Percentiles rank a stretch among this genome's conserved stretches.
These are phyloP conservation scores for Pedionomus torquatus DNA, from an alignment of 2,113 vertebrate genomes.

Conservation along the genomic window DNA sequence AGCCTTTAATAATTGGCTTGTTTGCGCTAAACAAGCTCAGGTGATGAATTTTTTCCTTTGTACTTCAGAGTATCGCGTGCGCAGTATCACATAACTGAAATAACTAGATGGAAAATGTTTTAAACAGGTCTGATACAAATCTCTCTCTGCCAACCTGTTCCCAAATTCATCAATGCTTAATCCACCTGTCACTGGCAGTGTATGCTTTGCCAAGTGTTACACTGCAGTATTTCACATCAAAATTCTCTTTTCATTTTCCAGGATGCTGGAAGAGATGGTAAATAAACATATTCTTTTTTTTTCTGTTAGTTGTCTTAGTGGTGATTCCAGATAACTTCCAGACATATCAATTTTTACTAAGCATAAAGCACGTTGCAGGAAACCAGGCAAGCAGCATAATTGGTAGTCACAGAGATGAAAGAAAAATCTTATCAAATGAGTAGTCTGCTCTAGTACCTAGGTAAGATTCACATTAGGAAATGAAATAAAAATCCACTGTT, in stretches of 20 bases:
- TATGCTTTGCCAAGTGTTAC: not conserved
- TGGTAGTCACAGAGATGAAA: constrained; percentile 13
- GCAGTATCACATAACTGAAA: not conserved
- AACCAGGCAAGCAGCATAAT: constrained; percentile 25
- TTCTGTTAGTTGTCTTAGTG: constrained; percentile 3
- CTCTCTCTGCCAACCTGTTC: not conserved
- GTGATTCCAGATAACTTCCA: constrained; percentile 28
- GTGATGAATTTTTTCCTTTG: not conserved
- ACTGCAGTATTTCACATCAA: constrained; percentile 5
- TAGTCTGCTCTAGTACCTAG: not conserved
- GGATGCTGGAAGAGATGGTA: constrained; percentile 13
- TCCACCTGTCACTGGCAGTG: not conserved
- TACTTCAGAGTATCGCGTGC: too few relatives aligned
- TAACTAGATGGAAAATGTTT: not conserved
- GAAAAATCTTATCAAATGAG: constrained; percentile 22
- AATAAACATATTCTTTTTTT: constrained; percentile 25
- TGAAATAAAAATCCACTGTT: not conserved
- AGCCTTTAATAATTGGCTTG: not conserved
- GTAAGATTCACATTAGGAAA: constrained; percentile 23
- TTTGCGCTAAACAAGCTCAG: not conserved
- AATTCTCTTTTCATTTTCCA: constrained; percentile 58
- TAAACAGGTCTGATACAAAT: not conserved
- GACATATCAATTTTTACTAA: constrained; percentile 45
- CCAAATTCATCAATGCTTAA: constrained; percentile 9
- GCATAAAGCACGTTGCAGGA: constrained; percentile 14